Evolutionary conservation across 2,888 invertebrate species (phyloP).

Genomic region (Mesochorus sp.): DNA sequence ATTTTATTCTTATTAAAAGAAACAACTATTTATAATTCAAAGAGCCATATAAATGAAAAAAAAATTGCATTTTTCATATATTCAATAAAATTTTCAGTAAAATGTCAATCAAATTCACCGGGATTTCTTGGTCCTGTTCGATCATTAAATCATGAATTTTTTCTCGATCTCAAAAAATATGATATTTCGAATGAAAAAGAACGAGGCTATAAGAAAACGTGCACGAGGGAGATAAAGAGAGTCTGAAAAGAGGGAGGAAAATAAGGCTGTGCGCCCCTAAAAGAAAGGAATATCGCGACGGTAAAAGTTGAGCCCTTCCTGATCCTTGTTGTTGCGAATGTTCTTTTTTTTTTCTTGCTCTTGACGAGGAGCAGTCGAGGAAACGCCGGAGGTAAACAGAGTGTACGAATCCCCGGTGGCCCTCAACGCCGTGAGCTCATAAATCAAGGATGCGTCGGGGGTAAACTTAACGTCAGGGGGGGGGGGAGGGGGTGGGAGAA

Average conservation of each 20-base stretch:
- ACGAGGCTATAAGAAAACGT: constrained; percentile 7
- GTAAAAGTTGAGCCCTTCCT: constrained; percentile 54
- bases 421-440: constrained; percentile 65
- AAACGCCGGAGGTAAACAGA: constrained; percentile 34
- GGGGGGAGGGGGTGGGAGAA: constrained; percentile 9
- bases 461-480: constrained; percentile 39
- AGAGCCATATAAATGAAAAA: too few species aligned
- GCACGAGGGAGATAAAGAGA: background rate
- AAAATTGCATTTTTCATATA: too few species aligned
- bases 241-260: background rate
- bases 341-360: constrained; percentile 12
- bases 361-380: constrained; percentile 6
- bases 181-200: background rate
- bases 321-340: constrained; percentile 57
- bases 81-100: too few species aligned
- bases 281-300: background rate
- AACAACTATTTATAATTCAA: too few species aligned
- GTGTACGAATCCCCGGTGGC: constrained; percentile 56
- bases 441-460: constrained; percentile 71
- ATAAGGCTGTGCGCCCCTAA: background rate
- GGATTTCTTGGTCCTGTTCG: background rate
- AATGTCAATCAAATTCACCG: too few species aligned
- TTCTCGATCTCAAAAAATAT: background rate
- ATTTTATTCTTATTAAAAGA: too few species aligned
- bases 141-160: background rate